Evolutionary conservation across 2,888 invertebrate genomes (phyloP), one percentile per base, ranked within the genome.

Genomic region (Cryptophagus acutangulus): DNA sequence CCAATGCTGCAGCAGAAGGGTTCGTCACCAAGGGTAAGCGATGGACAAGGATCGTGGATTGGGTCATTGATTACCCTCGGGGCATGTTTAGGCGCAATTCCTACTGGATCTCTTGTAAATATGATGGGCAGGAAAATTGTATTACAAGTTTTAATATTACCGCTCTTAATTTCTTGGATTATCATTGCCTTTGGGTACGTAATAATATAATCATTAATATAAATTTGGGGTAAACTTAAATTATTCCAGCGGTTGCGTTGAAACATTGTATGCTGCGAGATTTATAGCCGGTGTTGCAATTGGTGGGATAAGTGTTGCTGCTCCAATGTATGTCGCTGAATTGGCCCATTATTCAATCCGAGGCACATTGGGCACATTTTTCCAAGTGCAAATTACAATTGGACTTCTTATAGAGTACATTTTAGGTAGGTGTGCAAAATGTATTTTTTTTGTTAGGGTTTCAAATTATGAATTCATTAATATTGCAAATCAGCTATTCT

Each of bases 271-370:
- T 58, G 69, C 74, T 6, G 77, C 76, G 1, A 67, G 78, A 3
- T 73, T 81, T 34, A 63, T 82, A 1, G 77, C 78, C 6, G 84
- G 84, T 1, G 65, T 80, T 33, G 79, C 79, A 0, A 69, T 75
- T 2, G 80, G 81, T 0, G 78, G 80, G 1, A 73, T 77, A 33
- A 80, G 81, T 47, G 78, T 81, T 29, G 75, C 76, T 33, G 77
- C 78, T 9, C 83, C 84, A 0, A 77, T 82, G 25, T 81, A 79
- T 60, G 72, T 79, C 4, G 74, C 75, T 4, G 85, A 86, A 58
- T 75, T 82, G 20, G 75, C 83, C 0, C 79, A 82, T 45, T 71
- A 74, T 16, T 71, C 75, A 2, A 67, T 78, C 13, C 68, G 84
- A n/a, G 78, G 82, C 0, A 72, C 78, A 1, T 65, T 85, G 2